Conservation (phyloP, 2,113 vertebrate genomes). For the Brachypodius melanocephalos region DNA sequence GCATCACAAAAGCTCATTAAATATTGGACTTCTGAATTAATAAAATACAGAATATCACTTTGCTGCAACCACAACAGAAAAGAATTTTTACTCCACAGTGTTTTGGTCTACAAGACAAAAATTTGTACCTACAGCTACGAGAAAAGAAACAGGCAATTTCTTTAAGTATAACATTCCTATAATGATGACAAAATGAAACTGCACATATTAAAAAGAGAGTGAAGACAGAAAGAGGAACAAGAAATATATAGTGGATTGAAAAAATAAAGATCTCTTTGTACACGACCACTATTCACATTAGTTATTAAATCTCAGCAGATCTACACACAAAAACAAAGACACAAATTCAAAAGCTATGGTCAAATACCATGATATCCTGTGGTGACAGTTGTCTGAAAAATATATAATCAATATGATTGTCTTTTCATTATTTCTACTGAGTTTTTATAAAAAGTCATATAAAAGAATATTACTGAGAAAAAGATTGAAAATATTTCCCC, state of each 20-base stretch:
- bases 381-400: background rate
- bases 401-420: background rate
- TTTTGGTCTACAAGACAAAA: background rate
- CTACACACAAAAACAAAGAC: background rate
- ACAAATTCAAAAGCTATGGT: background rate
- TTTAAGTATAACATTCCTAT: background rate
- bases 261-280: background rate
- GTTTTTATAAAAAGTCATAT: background rate
- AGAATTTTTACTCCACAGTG: background rate
- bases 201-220: background rate
- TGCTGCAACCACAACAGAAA: background rate
- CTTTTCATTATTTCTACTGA: background rate
- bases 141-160: background rate
- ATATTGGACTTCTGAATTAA: background rate
- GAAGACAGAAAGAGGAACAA: background rate
- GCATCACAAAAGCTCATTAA: background rate
- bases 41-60: background rate
- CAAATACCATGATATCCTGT: background rate
- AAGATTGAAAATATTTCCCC: background rate
- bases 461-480: background rate
- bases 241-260: background rate
- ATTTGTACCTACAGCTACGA: background rate
- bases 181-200: background rate
- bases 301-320: background rate
- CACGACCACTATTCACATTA: background rate